Conservation (phyloP, 2,113 vertebrate genomes). For the Motacilla alba region DNA sequence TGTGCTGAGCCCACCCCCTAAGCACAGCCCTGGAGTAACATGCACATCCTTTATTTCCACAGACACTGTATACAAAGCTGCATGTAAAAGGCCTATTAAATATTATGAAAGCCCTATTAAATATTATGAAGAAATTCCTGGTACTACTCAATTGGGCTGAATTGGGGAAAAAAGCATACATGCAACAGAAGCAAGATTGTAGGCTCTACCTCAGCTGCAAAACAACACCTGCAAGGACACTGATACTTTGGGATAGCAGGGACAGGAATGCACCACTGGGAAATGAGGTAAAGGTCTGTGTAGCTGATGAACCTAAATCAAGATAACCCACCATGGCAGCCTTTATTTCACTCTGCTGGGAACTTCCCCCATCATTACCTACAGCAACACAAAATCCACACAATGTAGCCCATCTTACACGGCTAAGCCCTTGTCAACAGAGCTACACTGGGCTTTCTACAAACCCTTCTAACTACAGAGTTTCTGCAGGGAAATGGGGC, state of each 20-base stretch:
- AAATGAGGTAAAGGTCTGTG: neutral
- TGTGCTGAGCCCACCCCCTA: neutral
- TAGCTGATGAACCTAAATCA: neutral
- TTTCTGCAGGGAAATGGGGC: neutral
- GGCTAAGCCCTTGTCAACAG: fast-evolving
- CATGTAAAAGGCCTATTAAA: neutral
- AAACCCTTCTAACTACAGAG: neutral
- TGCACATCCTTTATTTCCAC: neutral
- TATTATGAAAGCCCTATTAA: neutral
- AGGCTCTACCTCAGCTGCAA: neutral
- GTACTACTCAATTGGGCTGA: neutral
- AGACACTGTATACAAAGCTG: neutral
- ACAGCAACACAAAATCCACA: neutral
- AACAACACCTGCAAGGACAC: neutral
- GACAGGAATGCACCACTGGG: neutral
- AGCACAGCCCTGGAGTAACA: neutral
- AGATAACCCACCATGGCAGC: neutral
- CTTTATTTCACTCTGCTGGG: neutral
- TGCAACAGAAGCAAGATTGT: neutral
- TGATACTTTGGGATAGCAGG: neutral
- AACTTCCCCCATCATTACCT: neutral
- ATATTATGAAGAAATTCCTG: neutral
- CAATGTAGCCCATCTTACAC: neutral
- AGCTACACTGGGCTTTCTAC: neutral
- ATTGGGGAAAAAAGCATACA: neutral